Evolutionary conservation across 2,113 vertebrate species (phyloP).

Genomic region (Chaetodon auriga): DNA sequence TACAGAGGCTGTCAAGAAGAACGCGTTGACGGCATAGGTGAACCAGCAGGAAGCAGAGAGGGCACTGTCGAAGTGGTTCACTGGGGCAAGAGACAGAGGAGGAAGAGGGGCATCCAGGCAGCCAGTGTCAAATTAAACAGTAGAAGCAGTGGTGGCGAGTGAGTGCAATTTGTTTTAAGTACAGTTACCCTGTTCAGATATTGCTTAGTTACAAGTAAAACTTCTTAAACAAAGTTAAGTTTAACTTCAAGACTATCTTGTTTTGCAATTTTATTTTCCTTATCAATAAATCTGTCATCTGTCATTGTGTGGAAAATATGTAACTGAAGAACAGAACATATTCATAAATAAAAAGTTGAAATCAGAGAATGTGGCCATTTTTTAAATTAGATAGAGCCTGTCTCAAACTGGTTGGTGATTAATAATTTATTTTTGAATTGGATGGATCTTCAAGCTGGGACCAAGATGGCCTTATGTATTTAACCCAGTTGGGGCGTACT

Average conservation of each 20-base stretch:
- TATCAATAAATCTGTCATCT: not conserved
- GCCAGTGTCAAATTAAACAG: constrained; percentile 16
- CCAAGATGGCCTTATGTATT: not conserved
- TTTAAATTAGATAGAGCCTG: not conserved
- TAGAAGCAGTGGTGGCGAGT: not conserved
- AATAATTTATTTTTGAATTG: not conserved
- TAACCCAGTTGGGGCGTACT: not conserved
- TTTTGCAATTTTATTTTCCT: not conserved
- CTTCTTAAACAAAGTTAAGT: too few species aligned
- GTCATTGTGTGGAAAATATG: not conserved
- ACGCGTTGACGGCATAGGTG: not conserved
- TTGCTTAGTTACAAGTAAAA: not conserved
- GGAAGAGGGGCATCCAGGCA: constrained; percentile 7
- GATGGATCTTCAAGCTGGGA: not conserved
- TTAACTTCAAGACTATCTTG: not conserved
- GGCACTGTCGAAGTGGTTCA: constrained; percentile 12
- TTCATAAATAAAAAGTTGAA: not conserved
- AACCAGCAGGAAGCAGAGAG: constrained; percentile 21
- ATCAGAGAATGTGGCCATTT: not conserved
- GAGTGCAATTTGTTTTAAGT: not conserved
- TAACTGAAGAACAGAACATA: not conserved
- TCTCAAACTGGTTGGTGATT: constrained; percentile 1
- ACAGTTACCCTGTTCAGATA: not conserved
- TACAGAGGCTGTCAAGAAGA: constrained; percentile 13
- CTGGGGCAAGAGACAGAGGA: constrained; percentile 23